These are phyloP conservation scores for Onychomys leucogaster DNA, from an alignment of 2,797 vertebrate genomes.

Conservation along the genomic window DNA sequence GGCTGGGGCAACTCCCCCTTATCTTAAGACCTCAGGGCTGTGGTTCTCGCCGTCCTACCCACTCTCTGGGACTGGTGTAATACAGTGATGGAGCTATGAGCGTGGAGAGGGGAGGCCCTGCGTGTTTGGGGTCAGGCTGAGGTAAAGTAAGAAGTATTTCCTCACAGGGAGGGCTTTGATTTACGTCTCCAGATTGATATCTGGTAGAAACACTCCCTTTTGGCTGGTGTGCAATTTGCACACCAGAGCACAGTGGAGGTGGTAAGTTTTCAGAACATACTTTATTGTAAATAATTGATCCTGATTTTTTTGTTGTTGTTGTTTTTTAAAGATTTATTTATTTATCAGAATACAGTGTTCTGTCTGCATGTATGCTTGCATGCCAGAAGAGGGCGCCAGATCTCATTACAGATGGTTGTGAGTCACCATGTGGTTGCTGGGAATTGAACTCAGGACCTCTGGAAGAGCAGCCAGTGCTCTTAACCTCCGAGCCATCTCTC, in stretches of 20 bases:
- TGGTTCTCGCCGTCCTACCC: neutral
- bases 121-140: neutral
- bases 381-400: no score
- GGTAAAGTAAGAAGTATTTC: neutral
- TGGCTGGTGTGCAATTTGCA: neutral
- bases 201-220: neutral
- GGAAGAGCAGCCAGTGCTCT: no score
- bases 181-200: neutral
- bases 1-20: neutral
- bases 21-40: accelerated
- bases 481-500: no score
- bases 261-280: neutral
- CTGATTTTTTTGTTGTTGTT: no score
- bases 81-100: neutral
- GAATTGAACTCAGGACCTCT: no score
- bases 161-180: no score
- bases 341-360: no score
- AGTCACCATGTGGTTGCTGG: no score
- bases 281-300: neutral
- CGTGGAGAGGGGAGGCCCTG: neutral
- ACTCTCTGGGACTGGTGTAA: neutral
- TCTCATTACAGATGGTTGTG: no score
- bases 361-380: no score
- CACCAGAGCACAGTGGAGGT: neutral
- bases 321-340: no score